Evolutionary conservation across 2,888 invertebrate species (phyloP), one percentile per base, ranked within the genome.

Genomic region (Drosophila maculinotata): DNA sequence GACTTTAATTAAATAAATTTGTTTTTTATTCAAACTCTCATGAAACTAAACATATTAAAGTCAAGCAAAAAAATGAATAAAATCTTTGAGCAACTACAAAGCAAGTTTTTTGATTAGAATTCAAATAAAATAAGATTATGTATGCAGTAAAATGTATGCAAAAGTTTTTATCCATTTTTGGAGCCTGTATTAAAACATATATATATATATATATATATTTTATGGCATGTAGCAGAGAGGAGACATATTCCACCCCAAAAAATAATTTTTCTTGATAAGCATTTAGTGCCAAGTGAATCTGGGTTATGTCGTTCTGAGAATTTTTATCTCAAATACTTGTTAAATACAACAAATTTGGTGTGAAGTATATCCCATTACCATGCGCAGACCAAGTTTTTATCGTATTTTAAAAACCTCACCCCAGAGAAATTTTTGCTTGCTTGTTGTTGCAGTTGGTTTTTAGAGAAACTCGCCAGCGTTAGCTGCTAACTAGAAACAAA

Each of bases 401-500:
- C 17, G 10, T 15, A 20, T 36, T 36, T 35, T 1, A 26, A 25
- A 9, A 26, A 41, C 12, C 14, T 20, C 20, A 20, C 2, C 20
- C 14, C 9, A 12, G 33, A 15, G 9, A 36, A 5, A 15, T 15
- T 36, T 3, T 5, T 14, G 41, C 1, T 9, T 41, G 2, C 14
- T 10, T 17, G 36, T 17, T 38, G n/a, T 12, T 12, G 17, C 7
- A 44, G 44, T 30, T 45, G n/a, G 28, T 30, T 30, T 26, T 8
- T 35, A 23, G 41, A 30, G 38, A 39, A 25, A n/a, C n/a, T n/a
- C n/a, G n/a, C 12, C 8, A 28, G 9, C 44, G 23, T 26, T 33
- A 41, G 33, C 25, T 30, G 64, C 15, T 30, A 65, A 53, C 35
- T 45, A 12, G 10, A 33, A 36, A 51, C 26, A 49, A 42, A 66